These are phyloP conservation scores for Urocitellus parryii DNA, from an alignment of 2,113 vertebrate genomes.

Conservation along the genomic window DNA sequence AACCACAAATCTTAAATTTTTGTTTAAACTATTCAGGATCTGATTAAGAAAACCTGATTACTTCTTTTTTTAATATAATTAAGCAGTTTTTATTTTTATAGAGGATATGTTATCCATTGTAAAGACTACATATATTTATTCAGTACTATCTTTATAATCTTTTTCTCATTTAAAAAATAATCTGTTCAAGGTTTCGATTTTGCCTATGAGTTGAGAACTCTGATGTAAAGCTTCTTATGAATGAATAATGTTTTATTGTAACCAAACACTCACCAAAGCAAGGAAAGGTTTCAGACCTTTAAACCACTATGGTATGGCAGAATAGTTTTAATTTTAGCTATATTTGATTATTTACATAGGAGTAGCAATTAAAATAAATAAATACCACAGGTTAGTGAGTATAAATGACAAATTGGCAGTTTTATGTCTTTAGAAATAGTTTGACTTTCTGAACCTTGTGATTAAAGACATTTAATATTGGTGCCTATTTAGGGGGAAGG, in stretches of 20 bases:
- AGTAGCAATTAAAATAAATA: not conserved
- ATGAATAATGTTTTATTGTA: constrained; percentile 68
- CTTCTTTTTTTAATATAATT: constrained; percentile 64
- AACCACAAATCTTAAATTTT: constrained; percentile 67
- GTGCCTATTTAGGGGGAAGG: constrained; percentile 44
- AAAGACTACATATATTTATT: constrained; percentile 67
- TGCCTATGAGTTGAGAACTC: constrained; percentile 30
- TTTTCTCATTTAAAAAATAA: constrained; percentile 46
- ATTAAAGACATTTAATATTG: constrained; percentile 44
- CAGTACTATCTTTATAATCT: constrained; percentile 50
- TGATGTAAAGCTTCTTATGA: constrained; percentile 55
- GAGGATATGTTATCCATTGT: not conserved
- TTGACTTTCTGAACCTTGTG: constrained; percentile 53
- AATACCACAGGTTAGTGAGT: not conserved
- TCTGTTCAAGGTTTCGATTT: constrained; percentile 25
- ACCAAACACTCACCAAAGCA: constrained; percentile 74
- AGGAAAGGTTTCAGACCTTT: constrained; percentile 65
- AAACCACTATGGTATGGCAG: constrained; percentile 46
- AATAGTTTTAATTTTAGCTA: constrained; percentile 52
- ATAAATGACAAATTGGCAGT: constrained; percentile 12
- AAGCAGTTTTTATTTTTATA: constrained; percentile 60
- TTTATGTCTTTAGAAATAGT: constrained; percentile 42
- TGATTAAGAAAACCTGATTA: constrained; percentile 47
- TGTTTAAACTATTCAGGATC: not conserved
- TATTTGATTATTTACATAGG: constrained; percentile 56